A percentile compares a stretch with the other conserved stretches of the same genome.
Evolutionary conservation across 2,113 vertebrate genomes (phyloP).

Genomic region (Malurus cyaneus): DNA sequence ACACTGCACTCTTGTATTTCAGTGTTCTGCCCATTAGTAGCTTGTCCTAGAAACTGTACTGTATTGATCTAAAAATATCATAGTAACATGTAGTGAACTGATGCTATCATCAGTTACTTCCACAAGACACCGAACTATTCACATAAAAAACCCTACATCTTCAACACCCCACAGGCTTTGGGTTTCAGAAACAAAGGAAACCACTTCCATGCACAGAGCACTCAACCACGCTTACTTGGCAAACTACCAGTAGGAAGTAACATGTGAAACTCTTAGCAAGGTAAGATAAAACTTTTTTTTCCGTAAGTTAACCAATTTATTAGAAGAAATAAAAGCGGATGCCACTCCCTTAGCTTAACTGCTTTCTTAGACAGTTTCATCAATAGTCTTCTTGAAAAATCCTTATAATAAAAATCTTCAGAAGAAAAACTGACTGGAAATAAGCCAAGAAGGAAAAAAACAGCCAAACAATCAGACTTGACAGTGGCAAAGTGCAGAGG

Average conservation of each 20-base stretch:
- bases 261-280: neutral
- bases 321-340: neutral
- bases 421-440: neutral
- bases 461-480: neutral
- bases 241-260: neutral
- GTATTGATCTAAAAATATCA: neutral
- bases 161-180: neutral
- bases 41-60: neutral
- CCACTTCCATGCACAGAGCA: too few species aligned
- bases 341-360: neutral
- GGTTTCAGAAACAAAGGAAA: neutral
- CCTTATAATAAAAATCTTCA: neutral
- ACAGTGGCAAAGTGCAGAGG: slow-evolving; percentile 3
- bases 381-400: neutral
- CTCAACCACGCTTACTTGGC: neutral
- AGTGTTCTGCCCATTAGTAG: neutral
- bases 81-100: neutral
- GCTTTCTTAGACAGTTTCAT: neutral
- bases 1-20: neutral
- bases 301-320: neutral
- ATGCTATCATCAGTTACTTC: neutral
- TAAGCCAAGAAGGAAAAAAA: neutral
- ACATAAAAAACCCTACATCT: neutral
- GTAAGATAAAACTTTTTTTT: neutral
- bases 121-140: neutral